Base-by-base conservation (phyloP, 2,113 vertebrate genomes). In the Spea bombifrons region DNA sequence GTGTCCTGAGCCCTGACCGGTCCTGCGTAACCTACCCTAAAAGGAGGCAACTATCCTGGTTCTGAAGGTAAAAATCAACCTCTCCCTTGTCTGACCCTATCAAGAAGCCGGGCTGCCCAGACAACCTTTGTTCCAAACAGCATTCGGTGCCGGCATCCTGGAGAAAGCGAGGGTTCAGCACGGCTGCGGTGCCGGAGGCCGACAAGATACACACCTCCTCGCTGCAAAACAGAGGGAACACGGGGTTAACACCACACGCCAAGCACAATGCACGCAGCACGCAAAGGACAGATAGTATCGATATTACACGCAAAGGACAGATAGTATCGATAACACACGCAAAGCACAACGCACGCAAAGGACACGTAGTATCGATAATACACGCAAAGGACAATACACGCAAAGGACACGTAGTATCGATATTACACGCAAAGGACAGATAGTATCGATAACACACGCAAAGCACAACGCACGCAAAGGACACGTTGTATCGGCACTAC, bases 201-300 rank as follows among this genome's bases (percentile, higher is more conserved):
- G 97, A 99, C 82, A 99, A 91, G 89, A 99, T 99, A 83, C 97
- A 99, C 88, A 98, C 96, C 88, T 99, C 97, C 88, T 99, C 97
- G 81, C 97, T 99, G 86, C 49, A 82, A 88, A 44, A 87, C 81
- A 87, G 88, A 86, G 47, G 55, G 30, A 30, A 59, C 55, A 13
- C 86, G 85, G 71, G 89, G 77, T 59, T 59, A 59, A 12, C 12
- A 3, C 8, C 10, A 53, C 50, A 53, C 50, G 50, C 7, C 1
- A 3, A 7, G 7, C 50, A 53, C 3, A 12, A 52, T 52, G 10
- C 50, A 52, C 50, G 50, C n/a, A n/a, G 30, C 50, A 53, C 50
- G 3, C 50, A 12, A 53, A 7, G 50, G 7, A 53, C 50, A 12
- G 3, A 52, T 8, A 8, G 8, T 8, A 52, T 8, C 50, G 5